Base-by-base conservation (phyloP, 1,140 invertebrate species). In the Cotesia chilonis region DNA sequence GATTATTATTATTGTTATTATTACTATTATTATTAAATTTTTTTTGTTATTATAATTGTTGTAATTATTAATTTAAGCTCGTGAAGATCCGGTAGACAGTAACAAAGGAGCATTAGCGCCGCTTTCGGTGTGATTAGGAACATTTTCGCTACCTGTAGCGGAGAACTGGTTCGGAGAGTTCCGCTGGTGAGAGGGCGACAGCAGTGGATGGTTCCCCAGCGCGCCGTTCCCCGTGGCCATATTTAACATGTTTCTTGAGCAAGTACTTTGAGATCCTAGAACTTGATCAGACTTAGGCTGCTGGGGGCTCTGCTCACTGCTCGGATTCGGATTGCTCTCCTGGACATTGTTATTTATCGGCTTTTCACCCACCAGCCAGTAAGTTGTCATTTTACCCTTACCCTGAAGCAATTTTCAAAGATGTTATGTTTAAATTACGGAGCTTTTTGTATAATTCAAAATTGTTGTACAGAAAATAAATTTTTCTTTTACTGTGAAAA, bases 371-470 rank as follows among this genome's bases (percentile, higher is more conserved):
- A 91, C 89, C 35, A 98, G 87, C 96, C 96, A 98, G 83, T 96
- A 97, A 4, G 96, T 98, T 64, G 92, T 92, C 89, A 96, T 92
- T 82, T 90, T 90, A 52, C 95, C 95, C 89, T 96, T 97, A n/a
- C 95, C 95, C 93, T 95, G 82, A 20, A 75, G 61, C 7, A 70
- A 35, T 36, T 52, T 9, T 10, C 28, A 28, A 28, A 28, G 28
- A 28, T 28, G 28, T 64, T 4, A 20, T 6, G 20, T 9, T 17
- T 64, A 51, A 12, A 47, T 57, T 65, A 60, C 10, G 35, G 41
- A 35, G 47, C 67, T 38, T 38, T 66, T 28, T 28, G 1, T 28
- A 28, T 28, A 3, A 28, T 28, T 28, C 28, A 28, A 28, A 28
- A 28, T 28, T 28, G 28, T 28, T 3, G 28, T 28, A 28, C 28